Conservation (phyloP, 2,797 vertebrate species). For the Lerista edwardsae region DNA sequence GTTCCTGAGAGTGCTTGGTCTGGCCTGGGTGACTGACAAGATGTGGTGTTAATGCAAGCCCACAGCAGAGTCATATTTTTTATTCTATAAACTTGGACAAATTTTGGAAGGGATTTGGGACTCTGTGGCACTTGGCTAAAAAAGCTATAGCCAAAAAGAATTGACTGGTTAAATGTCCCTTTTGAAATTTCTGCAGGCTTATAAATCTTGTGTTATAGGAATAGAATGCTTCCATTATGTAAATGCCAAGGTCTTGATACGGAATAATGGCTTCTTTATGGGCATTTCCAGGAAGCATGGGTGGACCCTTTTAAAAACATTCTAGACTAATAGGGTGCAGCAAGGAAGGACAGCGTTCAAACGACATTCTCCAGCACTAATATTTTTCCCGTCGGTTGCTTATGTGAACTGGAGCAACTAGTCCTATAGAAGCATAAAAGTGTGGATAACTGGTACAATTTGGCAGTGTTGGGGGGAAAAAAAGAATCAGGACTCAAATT, state of each 20-base stretch:
- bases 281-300: conserved; percentile 58
- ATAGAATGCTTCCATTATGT: conserved; percentile 38
- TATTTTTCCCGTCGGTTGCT: conserved; percentile 30
- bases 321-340: conserved; percentile 35
- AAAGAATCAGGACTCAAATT: too few relatives aligned
- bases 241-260: conserved; percentile 20
- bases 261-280: conserved; percentile 43
- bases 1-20: neutral
- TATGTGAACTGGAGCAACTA: neutral
- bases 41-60: neutral
- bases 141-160: conserved; percentile 12
- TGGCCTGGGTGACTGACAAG: neutral
- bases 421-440: too few relatives aligned
- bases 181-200: neutral
- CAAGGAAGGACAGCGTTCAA: conserved; percentile 37
- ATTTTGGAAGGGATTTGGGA: neutral
- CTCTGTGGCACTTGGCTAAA: neutral
- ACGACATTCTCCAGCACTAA: conserved; percentile 33
- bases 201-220: neutral
- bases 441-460: too few relatives aligned
- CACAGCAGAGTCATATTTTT: neutral
- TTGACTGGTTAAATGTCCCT: conserved; percentile 4
- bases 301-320: conserved; percentile 46
- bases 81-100: neutral
- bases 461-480: too few relatives aligned